These are phyloP conservation scores for Catocala sponsa DNA, from an alignment of 2,888 invertebrate genomes.

Conservation along the genomic window DNA sequence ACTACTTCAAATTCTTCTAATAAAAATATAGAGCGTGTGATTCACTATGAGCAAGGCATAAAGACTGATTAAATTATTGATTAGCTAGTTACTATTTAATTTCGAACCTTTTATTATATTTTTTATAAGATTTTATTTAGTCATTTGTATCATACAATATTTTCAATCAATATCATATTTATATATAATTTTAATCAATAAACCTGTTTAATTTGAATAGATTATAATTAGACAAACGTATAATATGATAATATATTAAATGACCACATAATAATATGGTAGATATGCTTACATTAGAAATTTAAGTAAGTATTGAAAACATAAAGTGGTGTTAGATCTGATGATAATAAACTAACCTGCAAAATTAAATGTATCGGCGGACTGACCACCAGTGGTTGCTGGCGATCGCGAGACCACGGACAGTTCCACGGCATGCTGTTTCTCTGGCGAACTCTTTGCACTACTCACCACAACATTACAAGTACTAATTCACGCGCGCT, in stretches of 20 bases:
- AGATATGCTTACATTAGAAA: too few relatives aligned
- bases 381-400: conserved; percentile 71
- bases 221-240: too few relatives aligned
- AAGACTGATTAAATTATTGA: conserved; percentile 10
- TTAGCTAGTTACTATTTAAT: neutral
- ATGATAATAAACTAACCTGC: conserved; percentile 69
- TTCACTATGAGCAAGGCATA: neutral
- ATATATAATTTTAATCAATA: too few relatives aligned
- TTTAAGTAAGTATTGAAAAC: too few relatives aligned
- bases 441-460: conserved; percentile 56
- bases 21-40: conserved; percentile 48
- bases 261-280: too few relatives aligned
- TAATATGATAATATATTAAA: too few relatives aligned
- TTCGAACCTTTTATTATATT: too few relatives aligned
- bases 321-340: neutral
- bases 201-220: too few relatives aligned
- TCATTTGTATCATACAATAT: too few relatives aligned
- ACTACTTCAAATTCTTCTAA: conserved; percentile 57
- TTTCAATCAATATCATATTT: too few relatives aligned
- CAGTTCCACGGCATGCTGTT: conserved; percentile 80
- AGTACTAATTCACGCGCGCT: conserved; percentile 44
- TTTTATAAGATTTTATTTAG: too few relatives aligned
- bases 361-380: conserved; percentile 69
- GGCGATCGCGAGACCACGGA: conserved; percentile 81
- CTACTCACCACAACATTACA: conserved; percentile 56